These are phyloP conservation scores for Muscidifurax raptorellus DNA, from an alignment of 1,140 invertebrate species.

Conservation along the genomic window DNA sequence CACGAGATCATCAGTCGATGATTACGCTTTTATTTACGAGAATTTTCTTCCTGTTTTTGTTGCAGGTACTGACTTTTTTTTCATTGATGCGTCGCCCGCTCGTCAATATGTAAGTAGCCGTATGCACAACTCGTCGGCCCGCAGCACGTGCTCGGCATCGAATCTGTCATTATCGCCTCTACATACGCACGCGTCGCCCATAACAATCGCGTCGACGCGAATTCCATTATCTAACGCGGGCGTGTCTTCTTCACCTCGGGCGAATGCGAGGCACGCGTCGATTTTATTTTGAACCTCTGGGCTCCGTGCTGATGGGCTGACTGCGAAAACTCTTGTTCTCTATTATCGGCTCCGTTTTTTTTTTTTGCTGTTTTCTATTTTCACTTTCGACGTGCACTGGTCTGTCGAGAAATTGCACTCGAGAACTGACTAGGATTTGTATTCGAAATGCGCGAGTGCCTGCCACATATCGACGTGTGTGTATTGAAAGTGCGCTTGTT, in stretches of 20 bases:
- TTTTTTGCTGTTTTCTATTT: background rate
- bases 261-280: no score
- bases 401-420: background rate
- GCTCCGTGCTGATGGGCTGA: no score
- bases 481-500: background rate
- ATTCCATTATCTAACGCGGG: slow-evolving; percentile 10
- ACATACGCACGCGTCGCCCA: background rate
- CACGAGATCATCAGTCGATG: background rate
- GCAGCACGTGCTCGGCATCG: no score
- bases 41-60: background rate
- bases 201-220: background rate
- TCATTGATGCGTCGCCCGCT: no score
- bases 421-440: background rate
- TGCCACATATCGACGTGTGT: no score
- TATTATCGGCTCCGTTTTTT: background rate
- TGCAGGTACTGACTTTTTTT: no score
- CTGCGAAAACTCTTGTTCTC: no score
- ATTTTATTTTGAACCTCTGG: no score
- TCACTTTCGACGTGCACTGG: background rate
- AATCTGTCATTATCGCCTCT: no score
- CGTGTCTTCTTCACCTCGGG: background rate
- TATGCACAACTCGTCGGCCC: no score
- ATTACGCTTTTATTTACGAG: background rate
- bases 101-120: no score
- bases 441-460: no score